Evolutionary conservation across 2,888 invertebrate genomes (phyloP), one percentile per base, ranked within the genome.

Genomic region (Hermaeophaga mercurialis): DNA sequence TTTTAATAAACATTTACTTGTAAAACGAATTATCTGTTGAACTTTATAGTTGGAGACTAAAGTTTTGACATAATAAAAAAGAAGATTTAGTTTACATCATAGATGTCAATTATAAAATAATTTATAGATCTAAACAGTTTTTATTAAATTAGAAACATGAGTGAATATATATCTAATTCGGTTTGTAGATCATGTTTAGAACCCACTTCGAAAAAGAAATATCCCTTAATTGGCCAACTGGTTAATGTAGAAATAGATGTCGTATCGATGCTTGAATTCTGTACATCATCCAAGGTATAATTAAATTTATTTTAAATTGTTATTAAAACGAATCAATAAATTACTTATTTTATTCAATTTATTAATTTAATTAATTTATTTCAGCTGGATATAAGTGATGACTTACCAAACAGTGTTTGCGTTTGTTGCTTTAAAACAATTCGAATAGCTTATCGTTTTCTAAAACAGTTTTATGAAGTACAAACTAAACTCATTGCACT

Each of bases 381-480:
- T 34, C 24, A 54, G 15, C 33, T 50, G 12, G 19, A 54, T 45
- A n/a, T 31, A 41, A 38, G 17, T 17, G 38, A 48, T 15, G 38
- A 38, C 18, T n/a, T 48, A 3, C 48, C 48, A 7, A 48, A 48
- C 17, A 48, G 38, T 9, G 38, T 59, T 24, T 59, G 59, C n/a
- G 18, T 33, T 6, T 43, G 44, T 5, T 59, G 59, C 38, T 52
- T 53, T 19, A 44, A 39, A 31, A 59, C 47, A 1, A 38, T 59
- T n/a, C 18, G 48, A 38, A 47, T 50, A n/a, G 45, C 53, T 1
- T 56, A 56, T 19, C 24, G 48, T 9, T 59, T 59, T 53, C 15
- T 59, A 2, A 47, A 56, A 49, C 52, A 36, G 8, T 59, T 56
- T 44, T 48, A 53, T 14, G 56, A 59, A 28, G 26, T 26, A 8